Base-by-base conservation (phyloP, 2,113 vertebrate species). In the Alaudala cheleensis region DNA sequence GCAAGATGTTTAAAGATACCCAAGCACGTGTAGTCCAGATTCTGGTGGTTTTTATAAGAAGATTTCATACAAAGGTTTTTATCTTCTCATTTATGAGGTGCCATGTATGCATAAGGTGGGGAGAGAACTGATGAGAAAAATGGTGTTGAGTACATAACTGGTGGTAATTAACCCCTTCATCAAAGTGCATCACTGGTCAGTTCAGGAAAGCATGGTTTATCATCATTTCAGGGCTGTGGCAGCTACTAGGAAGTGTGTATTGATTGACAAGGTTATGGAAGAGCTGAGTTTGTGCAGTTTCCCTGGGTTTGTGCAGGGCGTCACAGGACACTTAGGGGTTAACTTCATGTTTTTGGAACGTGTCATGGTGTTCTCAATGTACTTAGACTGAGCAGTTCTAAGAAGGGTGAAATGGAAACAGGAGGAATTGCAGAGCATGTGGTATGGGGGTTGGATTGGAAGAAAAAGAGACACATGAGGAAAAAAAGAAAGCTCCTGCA, bases 361-460 rank as follows among this genome's bases (percentile, higher is more conserved):
- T 96, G 92, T 86, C 2, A 9, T 39, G 93, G 70, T 90, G 96
- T 96, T 98, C 97, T 95, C 92, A 74, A 64, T 86, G 90, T 92
- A 96, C 94, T 95, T 79, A 19, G 69, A 58, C 91, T 85, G 94
- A 97, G 87, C 39, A 86, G 49, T 91, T 95, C 93, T 94, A 73
- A 95, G 92, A 95, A 96, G 92, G 86, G 72, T 95, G 94, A 88
- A 97, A 92, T 65, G 90, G 94, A 97, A 97, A 96, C 9, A 65
- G 73, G 39, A 96, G 80, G 88, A 91, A 93, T 91, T 82, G 62
- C 44, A 64, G 73, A 94, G 73, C 82, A 90, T 81, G 92, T 60
- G 31, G 81, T 69, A 60, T 53, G 92, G 72, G 94, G 87, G 72
- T 50, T 92, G 89, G 77, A 92, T 25, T 95, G 54, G 62, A 92